phyloP scores from a whole-genome alignment of 1,140 invertebrate genomes.

The Papilio xuthus region DNA sequence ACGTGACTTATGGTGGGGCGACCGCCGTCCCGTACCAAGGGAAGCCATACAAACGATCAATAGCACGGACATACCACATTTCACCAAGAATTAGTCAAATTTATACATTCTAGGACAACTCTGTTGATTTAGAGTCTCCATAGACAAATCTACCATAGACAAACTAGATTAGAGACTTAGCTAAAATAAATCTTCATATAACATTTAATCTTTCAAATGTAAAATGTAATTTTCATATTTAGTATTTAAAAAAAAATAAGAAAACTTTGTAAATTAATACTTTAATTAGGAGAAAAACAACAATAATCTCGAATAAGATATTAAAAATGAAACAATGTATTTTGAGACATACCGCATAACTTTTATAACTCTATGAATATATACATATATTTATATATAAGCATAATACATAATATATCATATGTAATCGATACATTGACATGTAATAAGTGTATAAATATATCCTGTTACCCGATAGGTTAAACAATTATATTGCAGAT shows the following conservation, averaged over 20 bases:
- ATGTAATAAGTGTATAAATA: background rate
- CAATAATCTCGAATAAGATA: slow-evolving; percentile 20
- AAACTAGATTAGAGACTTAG: background rate
- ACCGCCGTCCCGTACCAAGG: background rate
- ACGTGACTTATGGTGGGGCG: background rate
- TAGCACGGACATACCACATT: background rate
- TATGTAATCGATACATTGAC: background rate
- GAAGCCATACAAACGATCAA: background rate
- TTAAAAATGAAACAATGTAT: slow-evolving; percentile 20
- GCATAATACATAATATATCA: background rate
- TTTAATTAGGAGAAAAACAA: slow-evolving; percentile 7
- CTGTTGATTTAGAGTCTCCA: background rate
- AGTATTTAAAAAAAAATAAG: background rate
- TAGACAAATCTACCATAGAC: slow-evolving; percentile 12
- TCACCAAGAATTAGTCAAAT: slow-evolving; percentile 19
- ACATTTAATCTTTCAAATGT: slow-evolving; percentile 13
- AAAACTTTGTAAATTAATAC: background rate
- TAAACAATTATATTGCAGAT: background rate
- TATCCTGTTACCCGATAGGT: background rate
- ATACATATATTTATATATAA: slow-evolving; percentile 12
- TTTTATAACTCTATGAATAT: background rate
- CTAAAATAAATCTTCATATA: slow-evolving; percentile 1
- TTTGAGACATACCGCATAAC: slow-evolving; percentile 14
- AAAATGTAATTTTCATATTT: background rate
- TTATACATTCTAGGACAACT: background rate